phyloP scores from a whole-genome alignment of 53 echinoderm and acorn worm genomes.

The Zoroaster sp. region DNA sequence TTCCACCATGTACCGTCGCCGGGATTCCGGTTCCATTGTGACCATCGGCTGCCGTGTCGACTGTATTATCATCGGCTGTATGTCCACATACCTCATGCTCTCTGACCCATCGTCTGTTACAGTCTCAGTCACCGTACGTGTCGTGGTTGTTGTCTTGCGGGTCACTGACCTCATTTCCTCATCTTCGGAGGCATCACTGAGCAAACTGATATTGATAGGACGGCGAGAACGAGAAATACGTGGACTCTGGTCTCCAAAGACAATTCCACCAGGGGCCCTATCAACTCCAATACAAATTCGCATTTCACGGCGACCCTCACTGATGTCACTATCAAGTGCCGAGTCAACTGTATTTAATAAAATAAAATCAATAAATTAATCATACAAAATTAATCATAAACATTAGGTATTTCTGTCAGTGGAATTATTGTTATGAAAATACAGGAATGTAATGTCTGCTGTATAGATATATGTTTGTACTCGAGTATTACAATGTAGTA shows the following conservation, averaged over 20 bases:
- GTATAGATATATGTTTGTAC: no score
- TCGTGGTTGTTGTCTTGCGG: conserved; percentile 88
- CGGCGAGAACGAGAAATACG: conserved; percentile 28
- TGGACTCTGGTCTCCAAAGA: conserved; percentile 31
- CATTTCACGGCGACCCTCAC: conserved; percentile 66
- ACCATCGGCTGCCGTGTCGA: conserved; percentile 50
- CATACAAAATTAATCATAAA: no score
- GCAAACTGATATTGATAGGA: conserved; percentile 46
- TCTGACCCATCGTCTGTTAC: conserved; percentile 74
- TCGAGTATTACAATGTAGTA: background rate
- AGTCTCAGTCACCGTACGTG: conserved; percentile 80
- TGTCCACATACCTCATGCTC: conserved; percentile 29
- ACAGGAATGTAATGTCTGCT: no score
- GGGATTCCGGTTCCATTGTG: conserved; percentile 49
- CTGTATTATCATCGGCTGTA: conserved; percentile 43
- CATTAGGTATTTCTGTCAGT: no score
- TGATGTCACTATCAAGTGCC: conserved; percentile 65
- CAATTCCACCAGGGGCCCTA: conserved; percentile 32
- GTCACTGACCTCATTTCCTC: conserved; percentile 50
- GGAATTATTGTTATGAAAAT: no score
- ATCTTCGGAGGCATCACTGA: conserved; percentile 63
- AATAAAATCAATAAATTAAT: no score
- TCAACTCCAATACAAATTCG: conserved; percentile 63
- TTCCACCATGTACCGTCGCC: conserved; percentile 51
- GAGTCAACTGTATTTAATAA: conserved; percentile 36